Percentiles rank a stretch among this genome's conserved stretches.
Evolutionary conservation across 2,113 vertebrate species (phyloP).

Genomic region (Sialia sialis): DNA sequence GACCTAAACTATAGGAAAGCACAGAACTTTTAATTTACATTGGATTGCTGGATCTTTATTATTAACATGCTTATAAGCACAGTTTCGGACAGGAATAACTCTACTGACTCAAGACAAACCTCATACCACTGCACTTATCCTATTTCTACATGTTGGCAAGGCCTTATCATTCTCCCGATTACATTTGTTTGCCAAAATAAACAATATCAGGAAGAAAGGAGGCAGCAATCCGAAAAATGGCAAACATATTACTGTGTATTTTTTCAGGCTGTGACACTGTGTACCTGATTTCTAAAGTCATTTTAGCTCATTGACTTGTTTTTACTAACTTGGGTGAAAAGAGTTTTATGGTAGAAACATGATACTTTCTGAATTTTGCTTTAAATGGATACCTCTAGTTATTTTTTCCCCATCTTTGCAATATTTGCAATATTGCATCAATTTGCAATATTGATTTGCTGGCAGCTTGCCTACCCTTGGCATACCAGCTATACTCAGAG

Average conservation of each 20-base stretch:
- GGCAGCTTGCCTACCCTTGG: accelerated
- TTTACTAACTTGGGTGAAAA: neutral
- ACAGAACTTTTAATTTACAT: neutral
- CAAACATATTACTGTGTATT: neutral
- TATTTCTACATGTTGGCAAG: conserved; percentile 22
- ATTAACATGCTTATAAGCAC: neutral
- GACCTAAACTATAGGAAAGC: neutral
- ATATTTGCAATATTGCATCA: neutral
- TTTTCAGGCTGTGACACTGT: neutral
- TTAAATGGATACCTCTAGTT: neutral
- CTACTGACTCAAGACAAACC: neutral
- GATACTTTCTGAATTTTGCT: neutral
- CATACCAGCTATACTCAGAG: neutral
- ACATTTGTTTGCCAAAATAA: conserved; percentile 10
- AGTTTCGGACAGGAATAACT: neutral
- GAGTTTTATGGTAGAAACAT: neutral
- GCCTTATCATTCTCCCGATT: neutral
- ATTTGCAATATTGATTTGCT: neutral
- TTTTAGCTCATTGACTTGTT: neutral
- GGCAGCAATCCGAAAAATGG: neutral
- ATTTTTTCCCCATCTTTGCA: neutral
- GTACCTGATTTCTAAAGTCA: neutral
- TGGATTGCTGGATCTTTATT: neutral
- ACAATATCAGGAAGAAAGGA: conserved; percentile 23
- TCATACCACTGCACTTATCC: neutral